Evolutionary conservation across 2,888 invertebrate genomes (phyloP).

Genomic region (Phaedon cochleariae): DNA sequence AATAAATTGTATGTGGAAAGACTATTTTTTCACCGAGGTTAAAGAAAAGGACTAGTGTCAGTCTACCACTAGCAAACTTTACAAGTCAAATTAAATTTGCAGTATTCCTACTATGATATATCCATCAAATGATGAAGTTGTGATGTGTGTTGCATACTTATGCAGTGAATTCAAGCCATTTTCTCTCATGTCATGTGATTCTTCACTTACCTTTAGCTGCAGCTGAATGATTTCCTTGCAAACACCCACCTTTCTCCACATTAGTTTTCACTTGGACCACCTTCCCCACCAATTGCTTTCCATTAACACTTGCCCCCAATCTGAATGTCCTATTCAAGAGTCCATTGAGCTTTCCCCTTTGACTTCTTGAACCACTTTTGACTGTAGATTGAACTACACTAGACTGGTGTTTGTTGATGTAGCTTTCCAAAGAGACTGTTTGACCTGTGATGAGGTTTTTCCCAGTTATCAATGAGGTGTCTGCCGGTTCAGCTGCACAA

Average conservation of each 20-base stretch:
- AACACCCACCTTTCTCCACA: constrained; percentile 5
- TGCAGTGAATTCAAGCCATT: too few relatives aligned
- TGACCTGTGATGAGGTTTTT: constrained; percentile 50
- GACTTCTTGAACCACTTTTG: not conserved
- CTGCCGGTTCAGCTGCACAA: constrained; percentile 9
- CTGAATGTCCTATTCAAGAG: constrained; percentile 50
- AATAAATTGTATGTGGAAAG: too few relatives aligned
- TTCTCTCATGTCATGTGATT: too few relatives aligned
- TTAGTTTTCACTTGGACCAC: constrained; percentile 47
- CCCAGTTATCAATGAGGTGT: constrained; percentile 36
- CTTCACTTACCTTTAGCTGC: not conserved
- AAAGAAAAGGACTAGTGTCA: too few relatives aligned
- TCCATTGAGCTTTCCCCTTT: constrained; percentile 31
- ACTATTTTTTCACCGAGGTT: too few relatives aligned
- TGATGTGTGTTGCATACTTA: too few relatives aligned
- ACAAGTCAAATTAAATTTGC: too few relatives aligned
- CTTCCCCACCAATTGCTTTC: constrained; percentile 49
- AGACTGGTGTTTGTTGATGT: constrained; percentile 42
- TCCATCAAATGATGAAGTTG: too few relatives aligned
- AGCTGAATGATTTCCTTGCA: not conserved
- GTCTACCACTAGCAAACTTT: too few relatives aligned
- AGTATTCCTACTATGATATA: too few relatives aligned
- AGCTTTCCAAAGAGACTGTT: constrained; percentile 46
- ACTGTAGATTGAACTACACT: not conserved
- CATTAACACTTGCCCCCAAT: constrained; percentile 47